Base-by-base conservation (phyloP, 2,797 vertebrate species). In the Podarcis lilfordi region DNA sequence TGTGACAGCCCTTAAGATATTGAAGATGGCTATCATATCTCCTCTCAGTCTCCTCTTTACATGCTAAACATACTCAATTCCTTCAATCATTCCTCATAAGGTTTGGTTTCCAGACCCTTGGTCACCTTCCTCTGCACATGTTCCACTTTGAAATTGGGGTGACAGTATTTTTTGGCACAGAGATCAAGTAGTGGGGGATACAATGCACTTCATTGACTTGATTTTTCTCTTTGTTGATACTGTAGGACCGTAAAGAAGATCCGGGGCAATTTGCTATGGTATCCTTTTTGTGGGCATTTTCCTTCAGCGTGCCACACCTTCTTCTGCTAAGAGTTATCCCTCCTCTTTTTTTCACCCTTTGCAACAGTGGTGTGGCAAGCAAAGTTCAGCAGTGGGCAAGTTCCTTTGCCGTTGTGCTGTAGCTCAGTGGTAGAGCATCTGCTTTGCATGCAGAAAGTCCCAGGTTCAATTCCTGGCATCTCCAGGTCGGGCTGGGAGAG, bases 231-330 rank as follows among this genome's bases (percentile, higher is more conserved):
- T 76, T 64, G 5, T 29, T 45, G 80, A 17, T 40, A 19, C 85
- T 74, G 17, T 35, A 88, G 76, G 86, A 91, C 40, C 4, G 89
- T 89, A 27, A 88, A 82, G 78, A 89, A 76, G 78, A 89, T 89
- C 29, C 55, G 68, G 74, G 69, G 43, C 9, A 72, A 76, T 3
- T 35, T 88, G 69, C 29, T n/a, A 11, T 79, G 86, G 80, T 55
- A 43, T 37, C 43, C 89, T 86, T 86, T 82, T 8, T 8, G 25
- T 27, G 45, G 78, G 29, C 9, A 55, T 3, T 8, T 29, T 27
- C 2, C 35, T n/a, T 25, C 17, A 84, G 32, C 32, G 4, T 23
- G 45, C 27, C n/a, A 61, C 50, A 35, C 19, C 79, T 64, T 11
- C 45, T 85, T 11, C 45, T 85, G 35, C 72, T 61, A 19, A 75